These are phyloP conservation scores for Chrysemys picta DNA, from an alignment of 2,113 vertebrate species.

Conservation along the genomic window DNA sequence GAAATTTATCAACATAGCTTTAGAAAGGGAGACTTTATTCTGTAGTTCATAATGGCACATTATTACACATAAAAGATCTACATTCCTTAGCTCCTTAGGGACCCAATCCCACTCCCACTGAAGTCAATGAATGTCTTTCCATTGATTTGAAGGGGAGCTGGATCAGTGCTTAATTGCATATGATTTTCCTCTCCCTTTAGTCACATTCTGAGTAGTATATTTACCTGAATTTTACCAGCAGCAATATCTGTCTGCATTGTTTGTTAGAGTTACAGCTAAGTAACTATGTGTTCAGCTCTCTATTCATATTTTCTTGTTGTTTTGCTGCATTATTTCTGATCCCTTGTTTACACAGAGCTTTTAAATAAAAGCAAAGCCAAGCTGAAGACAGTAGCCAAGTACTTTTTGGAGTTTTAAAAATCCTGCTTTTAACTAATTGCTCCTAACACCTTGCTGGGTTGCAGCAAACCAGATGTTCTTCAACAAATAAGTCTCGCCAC, in stretches of 20 bases:
- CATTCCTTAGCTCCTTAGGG: background rate
- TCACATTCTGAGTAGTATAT: background rate
- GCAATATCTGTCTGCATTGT: background rate
- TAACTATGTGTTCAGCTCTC: background rate
- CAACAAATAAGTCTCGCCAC: background rate
- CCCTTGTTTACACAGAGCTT: constrained; percentile 1
- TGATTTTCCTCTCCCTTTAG: background rate
- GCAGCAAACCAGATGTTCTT: background rate
- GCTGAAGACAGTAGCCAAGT: constrained; percentile 11
- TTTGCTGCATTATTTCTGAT: background rate
- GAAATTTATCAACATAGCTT: background rate
- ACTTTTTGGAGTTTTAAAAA: background rate
- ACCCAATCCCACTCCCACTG: background rate
- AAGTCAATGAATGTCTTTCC: background rate
- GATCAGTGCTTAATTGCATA: background rate
- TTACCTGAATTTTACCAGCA: background rate
- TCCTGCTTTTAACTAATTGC: background rate
- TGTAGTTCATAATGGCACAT: background rate
- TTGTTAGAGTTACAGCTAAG: background rate
- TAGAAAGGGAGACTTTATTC: background rate
- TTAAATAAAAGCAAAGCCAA: background rate
- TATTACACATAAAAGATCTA: background rate
- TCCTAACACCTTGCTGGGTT: background rate
- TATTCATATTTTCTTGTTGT: background rate
- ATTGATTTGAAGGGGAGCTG: background rate